phyloP scores from a whole-genome alignment of 1,140 invertebrate species.

The Drosophila orena region DNA sequence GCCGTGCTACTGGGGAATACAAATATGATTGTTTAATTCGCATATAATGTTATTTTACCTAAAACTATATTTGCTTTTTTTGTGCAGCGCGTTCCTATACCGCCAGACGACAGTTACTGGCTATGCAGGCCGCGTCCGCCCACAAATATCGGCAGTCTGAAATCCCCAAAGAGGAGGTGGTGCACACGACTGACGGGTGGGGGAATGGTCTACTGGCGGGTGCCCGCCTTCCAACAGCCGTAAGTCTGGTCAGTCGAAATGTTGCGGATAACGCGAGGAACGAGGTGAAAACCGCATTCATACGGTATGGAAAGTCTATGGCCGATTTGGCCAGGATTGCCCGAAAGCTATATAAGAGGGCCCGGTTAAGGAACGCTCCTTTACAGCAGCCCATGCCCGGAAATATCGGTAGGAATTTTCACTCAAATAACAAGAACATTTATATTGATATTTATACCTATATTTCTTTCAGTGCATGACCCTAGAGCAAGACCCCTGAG shows the following conservation, averaged over 20 bases:
- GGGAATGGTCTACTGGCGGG: not conserved
- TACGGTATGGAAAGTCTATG: not conserved
- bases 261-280: not conserved
- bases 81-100: not conserved
- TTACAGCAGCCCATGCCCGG: no score
- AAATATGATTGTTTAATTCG: no score
- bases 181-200: rapidly evolving
- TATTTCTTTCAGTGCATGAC: not conserved
- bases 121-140: not conserved
- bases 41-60: no score
- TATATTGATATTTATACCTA: not conserved
- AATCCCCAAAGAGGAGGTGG: not conserved
- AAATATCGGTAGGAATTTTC: not conserved
- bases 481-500: not conserved
- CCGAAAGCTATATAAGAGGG: not conserved
- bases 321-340: conserved; percentile 1
- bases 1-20: no score
- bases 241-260: not conserved
- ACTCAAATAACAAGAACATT: not conserved
- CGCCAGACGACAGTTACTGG: not conserved
- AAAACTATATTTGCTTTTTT: not conserved
- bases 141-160: not conserved
- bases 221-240: not conserved
- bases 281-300: not conserved
- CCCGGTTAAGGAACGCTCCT: not conserved